phyloP scores from a whole-genome alignment of 2,797 vertebrate genomes.

The Girardinus metallicus region DNA sequence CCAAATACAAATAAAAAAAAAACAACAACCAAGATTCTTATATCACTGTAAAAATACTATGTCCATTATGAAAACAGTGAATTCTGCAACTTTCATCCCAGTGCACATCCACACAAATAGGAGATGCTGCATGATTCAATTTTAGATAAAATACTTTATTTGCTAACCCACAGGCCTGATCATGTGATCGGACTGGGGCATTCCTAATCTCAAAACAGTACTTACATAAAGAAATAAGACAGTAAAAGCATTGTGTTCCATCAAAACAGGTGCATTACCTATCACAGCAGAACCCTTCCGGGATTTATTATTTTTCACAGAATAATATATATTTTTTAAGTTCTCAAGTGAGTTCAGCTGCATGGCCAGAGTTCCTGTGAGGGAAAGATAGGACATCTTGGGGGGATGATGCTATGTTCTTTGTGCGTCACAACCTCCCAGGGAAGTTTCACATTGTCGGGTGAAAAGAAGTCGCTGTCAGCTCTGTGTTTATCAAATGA shows the following conservation, averaged over 20 bases:
- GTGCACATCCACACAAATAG: neutral
- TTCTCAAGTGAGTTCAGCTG: conserved; percentile 16
- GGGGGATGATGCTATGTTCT: conserved; percentile 20
- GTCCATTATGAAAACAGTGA: neutral
- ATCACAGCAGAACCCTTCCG: neutral
- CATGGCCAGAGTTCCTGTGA: conserved; percentile 26
- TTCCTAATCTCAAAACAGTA: neutral
- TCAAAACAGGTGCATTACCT: neutral
- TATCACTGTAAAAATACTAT: neutral
- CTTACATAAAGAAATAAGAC: neutral
- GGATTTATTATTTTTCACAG: conserved; percentile 14
- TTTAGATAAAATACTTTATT: neutral
- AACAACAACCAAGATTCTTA: neutral
- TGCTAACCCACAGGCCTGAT: neutral
- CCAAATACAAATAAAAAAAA: neutral
- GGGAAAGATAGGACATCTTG: conserved; percentile 30
- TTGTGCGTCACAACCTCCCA: conserved; percentile 48
- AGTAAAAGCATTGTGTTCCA: neutral
- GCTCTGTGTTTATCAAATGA: conserved; percentile 38
- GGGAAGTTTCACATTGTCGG: conserved; percentile 41
- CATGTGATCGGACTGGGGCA: no score
- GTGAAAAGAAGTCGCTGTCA: conserved; percentile 60
- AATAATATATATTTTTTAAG: conserved; percentile 28
- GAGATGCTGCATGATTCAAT: neutral
- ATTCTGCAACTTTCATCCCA: neutral